Evolutionary conservation across 2,888 invertebrate genomes (phyloP).

Genomic region (Idaea straminata): DNA sequence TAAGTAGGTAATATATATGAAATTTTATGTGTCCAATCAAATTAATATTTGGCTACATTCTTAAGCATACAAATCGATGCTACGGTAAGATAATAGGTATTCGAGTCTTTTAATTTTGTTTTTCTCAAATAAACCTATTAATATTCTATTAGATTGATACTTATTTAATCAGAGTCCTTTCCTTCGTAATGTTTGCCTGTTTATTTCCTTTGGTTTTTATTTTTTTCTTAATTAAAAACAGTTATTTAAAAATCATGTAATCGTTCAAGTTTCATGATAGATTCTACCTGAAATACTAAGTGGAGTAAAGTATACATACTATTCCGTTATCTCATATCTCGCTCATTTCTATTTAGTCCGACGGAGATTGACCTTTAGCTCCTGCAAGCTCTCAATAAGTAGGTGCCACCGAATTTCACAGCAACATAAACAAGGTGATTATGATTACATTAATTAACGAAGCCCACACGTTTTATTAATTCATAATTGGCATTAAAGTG

Average conservation of each 20-base stretch:
- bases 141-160: not conserved
- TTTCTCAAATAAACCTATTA: not conserved
- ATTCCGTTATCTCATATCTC: too few species aligned
- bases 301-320: too few species aligned
- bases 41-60: not conserved
- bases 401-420: constrained; percentile 16
- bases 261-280: too few species aligned
- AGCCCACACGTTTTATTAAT: constrained; percentile 23
- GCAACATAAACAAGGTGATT: constrained; percentile 23
- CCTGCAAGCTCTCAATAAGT: not conserved
- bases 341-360: too few species aligned
- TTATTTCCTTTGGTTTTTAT: not conserved
- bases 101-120: not conserved
- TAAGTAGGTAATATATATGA: not conserved
- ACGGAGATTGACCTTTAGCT: too few species aligned
- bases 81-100: constrained; percentile 1
- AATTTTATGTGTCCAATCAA: constrained; percentile 1
- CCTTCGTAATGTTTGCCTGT: not conserved
- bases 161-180: not conserved
- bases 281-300: too few species aligned
- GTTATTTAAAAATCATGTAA: not conserved
- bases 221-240: not conserved
- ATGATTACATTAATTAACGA: constrained; percentile 25
- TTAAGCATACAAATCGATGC: not conserved
- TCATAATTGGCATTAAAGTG: constrained; percentile 30